Conservation (phyloP, 2,797 vertebrate genomes). For the Typhlichthys subterraneus region DNA sequence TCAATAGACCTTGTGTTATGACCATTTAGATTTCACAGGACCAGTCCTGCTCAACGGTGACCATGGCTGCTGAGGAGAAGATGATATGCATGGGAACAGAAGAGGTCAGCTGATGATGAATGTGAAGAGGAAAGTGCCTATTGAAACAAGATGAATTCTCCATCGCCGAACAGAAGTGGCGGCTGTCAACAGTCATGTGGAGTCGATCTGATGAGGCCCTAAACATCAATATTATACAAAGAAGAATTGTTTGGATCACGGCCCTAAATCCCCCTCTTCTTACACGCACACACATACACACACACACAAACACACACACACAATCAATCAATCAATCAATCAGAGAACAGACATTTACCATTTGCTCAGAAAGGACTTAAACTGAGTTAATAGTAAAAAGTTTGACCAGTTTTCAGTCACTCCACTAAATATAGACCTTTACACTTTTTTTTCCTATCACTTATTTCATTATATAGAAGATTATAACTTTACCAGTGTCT, state of each 20-base stretch:
- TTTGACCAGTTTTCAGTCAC: no score
- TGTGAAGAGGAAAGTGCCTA: slow-evolving; percentile 21
- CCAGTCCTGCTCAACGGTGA: slow-evolving; percentile 9
- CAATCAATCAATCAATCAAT: not conserved
- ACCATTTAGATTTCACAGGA: slow-evolving; percentile 20
- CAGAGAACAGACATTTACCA: not conserved
- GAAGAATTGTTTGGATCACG: no score
- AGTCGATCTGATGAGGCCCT: not conserved
- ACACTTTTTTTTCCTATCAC: no score
- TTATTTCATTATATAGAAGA: no score
- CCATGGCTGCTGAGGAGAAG: slow-evolving; percentile 21
- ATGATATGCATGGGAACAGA: slow-evolving; percentile 34
- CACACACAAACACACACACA: no score
- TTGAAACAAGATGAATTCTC: slow-evolving; percentile 35
- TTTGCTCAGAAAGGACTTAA: not conserved
- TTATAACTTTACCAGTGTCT: not conserved
- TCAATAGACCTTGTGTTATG: not conserved
- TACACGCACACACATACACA: not conserved
- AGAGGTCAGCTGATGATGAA: slow-evolving; percentile 35
- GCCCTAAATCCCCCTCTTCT: no score
- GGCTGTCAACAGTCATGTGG: slow-evolving; percentile 10
- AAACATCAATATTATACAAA: not conserved
- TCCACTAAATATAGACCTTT: no score
- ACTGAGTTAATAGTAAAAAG: no score
- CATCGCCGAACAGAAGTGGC: slow-evolving; percentile 44